These are phyloP conservation scores for Entelurus aequoreus DNA, from an alignment of 2,113 vertebrate genomes.

Conservation along the genomic window DNA sequence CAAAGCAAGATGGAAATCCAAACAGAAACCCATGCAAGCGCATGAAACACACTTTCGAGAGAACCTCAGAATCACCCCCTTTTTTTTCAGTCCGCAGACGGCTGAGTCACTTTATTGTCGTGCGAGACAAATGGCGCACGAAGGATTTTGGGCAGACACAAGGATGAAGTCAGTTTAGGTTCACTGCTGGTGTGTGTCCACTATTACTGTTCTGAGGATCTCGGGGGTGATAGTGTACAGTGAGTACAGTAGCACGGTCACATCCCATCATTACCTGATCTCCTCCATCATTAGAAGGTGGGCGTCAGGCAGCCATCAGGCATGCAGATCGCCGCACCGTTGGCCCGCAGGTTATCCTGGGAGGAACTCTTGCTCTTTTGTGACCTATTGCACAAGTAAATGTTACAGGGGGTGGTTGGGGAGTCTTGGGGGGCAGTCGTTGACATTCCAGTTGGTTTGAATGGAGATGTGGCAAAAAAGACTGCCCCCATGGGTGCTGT, in stretches of 20 bases:
- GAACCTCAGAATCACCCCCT: constrained; percentile 22
- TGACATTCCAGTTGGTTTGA: constrained; percentile 66
- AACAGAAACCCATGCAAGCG: constrained; percentile 34
- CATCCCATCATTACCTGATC: constrained; percentile 26
- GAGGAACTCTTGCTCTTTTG: constrained; percentile 72
- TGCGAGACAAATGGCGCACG: constrained; percentile 40
- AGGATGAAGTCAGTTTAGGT: constrained; percentile 44
- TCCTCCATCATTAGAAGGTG: constrained; percentile 2
- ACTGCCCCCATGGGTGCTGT: constrained; percentile 66
- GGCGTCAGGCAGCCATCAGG: constrained; percentile 39
- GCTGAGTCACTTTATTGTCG: constrained; percentile 44
- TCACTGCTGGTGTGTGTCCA: background rate
- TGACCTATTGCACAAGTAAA: constrained; percentile 71
- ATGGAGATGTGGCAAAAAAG: constrained; percentile 42
- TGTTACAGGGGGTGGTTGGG: constrained; percentile 50
- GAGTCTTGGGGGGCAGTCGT: constrained; percentile 50
- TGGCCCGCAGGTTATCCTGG: constrained; percentile 51
- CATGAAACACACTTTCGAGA: constrained; percentile 26
- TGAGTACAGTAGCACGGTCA: constrained; percentile 13
- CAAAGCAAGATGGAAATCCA: constrained; percentile 48
- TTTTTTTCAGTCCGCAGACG: background rate
- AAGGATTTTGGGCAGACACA: constrained; percentile 39
- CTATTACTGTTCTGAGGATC: constrained; percentile 22
- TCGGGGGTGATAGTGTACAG: constrained; percentile 1
- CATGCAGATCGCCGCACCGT: constrained; percentile 46